Conservation (phyloP, 2,113 vertebrate species). For the Tapirus terrestris region DNA sequence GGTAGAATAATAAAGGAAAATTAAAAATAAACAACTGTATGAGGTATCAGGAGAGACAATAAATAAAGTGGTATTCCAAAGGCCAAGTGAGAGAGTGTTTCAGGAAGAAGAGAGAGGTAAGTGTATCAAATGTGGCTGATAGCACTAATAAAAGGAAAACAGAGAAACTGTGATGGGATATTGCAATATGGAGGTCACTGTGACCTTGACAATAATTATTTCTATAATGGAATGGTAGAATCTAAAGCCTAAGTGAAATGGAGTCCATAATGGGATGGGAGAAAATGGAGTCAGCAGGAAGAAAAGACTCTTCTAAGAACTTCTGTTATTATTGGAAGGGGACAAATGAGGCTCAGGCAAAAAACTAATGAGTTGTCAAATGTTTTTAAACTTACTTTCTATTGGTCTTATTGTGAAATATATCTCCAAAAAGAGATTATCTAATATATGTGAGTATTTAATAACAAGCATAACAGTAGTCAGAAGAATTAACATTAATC, state of each 20-base stretch:
- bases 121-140: not conserved
- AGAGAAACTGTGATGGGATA: not conserved
- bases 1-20: not conserved
- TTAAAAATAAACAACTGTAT: not conserved
- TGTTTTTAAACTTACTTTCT: not conserved
- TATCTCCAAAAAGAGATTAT: not conserved
- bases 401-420: not conserved
- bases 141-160: not conserved
- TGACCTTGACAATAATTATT: not conserved
- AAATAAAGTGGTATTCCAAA: not conserved
- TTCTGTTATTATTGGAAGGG: not conserved
- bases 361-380: not conserved
- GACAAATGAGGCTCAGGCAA: not conserved
- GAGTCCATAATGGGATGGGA: not conserved
- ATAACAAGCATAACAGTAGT: not conserved
- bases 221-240: not conserved
- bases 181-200: not conserved
- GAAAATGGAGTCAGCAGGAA: not conserved
- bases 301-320: not conserved
- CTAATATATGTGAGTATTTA: not conserved
- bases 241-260: not conserved
- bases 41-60: not conserved
- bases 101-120: not conserved
- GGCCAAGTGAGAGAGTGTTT: not conserved
- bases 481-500: not conserved